Conservation (phyloP, 2,888 invertebrate genomes). For the Hirtodrosophila confusa region DNA sequence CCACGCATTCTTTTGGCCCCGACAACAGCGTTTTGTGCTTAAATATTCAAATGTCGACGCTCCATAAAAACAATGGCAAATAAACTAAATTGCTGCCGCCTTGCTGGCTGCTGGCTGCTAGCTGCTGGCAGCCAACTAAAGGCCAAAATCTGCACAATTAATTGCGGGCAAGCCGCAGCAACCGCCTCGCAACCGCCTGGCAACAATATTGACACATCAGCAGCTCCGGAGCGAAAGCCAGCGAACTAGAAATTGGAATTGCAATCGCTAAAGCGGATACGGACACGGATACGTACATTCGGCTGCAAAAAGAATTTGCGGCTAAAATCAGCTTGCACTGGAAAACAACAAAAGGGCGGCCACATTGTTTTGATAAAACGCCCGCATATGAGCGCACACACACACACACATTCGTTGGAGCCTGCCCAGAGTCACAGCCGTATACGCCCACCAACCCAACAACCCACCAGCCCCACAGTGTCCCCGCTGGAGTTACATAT, state of each 20-base stretch:
- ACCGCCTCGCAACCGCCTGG: conserved; percentile 33
- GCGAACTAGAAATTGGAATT: conserved; percentile 74
- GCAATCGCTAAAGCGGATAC: conserved; percentile 59
- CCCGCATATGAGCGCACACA: conserved; percentile 62
- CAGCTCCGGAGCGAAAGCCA: conserved; percentile 45
- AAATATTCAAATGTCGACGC: conserved; percentile 66
- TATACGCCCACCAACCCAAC: conserved; percentile 39
- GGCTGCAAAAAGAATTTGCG: conserved; percentile 49
- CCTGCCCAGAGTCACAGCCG: conserved; percentile 14
- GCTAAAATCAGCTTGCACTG: too few relatives aligned
- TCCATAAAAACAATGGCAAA: conserved; percentile 47
- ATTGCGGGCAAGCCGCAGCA: conserved; percentile 77
- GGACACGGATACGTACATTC: conserved; percentile 9
- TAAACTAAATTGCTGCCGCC: conserved; percentile 29
- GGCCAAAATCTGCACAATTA: conserved; percentile 74
- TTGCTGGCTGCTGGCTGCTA: too few relatives aligned
- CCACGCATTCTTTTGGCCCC: conserved; percentile 42
- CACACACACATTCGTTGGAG: conserved; percentile 12
- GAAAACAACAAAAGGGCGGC: conserved; percentile 76
- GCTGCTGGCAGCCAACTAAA: conserved; percentile 21
- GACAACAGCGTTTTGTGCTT: conserved; percentile 37
- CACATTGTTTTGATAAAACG: conserved; percentile 79
- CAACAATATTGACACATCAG: conserved; percentile 81
- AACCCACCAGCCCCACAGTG: conserved; percentile 5
- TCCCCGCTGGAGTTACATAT: conserved; percentile 52